Base-by-base conservation (phyloP, 2,888 invertebrate species). In the Clusia tigrina region DNA sequence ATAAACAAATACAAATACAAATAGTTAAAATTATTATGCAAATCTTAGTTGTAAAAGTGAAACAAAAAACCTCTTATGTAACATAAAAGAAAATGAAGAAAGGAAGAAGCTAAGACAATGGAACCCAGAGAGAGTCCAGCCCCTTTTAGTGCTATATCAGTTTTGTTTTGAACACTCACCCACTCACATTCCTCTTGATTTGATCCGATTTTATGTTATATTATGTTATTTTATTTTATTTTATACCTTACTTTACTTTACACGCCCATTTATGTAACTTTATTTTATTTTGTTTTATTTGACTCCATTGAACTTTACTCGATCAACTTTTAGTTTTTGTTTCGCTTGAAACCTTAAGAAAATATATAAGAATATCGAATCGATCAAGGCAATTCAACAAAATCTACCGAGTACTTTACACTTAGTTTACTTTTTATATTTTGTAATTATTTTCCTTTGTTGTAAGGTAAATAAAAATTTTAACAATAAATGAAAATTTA, bases 11-110 rank as follows among this genome's bases (percentile, higher is more conserved):
- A 32, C 26, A 46, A 38, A 53, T 23, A 60, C 37, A 54, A 55
- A 63, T 58, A 60, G 62, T 67, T 48, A 48, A 48, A 48, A 48
- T 48, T n/a, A n/a, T n/a, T 48, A 48, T 22, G 48, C 48, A 48
- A 48, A 48, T 48, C 18, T 48, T 48, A 48, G 48, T 48, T 48
- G 22, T 20, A 48, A 18, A 48, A 5, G 3, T 48, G 63, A 67
- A 67, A 65, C 65, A 63, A 62, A 63, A 67, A 62, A n/a, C n/a
- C n/a, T n/a, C 65, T 63, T 67, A 64, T 67, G 63, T 67, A 65
- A 65, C 63, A 58, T 60, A 60, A 59, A 53, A 56, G 63, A 46
- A 25, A 58, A 46, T n/a, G n/a, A 56, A 55, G 48, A 62, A 17
- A 58, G 23, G 18, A 58, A 25, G 5, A n/a, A 54, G 25, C 54